Conservation (phyloP, 2,113 vertebrate species). For the Diadophis punctatus region DNA sequence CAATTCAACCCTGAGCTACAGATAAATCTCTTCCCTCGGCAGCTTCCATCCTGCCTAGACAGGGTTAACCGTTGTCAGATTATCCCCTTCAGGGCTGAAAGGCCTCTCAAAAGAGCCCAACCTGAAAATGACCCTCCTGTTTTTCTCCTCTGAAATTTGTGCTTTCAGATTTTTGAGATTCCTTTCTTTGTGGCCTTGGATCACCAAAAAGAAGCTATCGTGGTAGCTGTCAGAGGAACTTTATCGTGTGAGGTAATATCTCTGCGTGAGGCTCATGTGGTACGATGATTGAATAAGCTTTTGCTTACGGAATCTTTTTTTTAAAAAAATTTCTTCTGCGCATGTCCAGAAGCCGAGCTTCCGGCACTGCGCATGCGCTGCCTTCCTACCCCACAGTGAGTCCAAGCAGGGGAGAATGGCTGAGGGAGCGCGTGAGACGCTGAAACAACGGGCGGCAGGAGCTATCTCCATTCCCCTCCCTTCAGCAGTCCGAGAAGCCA, state of each 20-base stretch:
- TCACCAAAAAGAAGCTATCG: conserved; percentile 87
- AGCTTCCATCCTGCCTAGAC: neutral
- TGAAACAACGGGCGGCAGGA: too few relatives aligned
- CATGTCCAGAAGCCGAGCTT: too few relatives aligned
- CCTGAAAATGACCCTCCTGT: too few relatives aligned
- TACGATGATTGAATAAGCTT: neutral
- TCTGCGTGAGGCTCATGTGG: accelerated
- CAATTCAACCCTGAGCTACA: too few relatives aligned
- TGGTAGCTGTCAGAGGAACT: conserved; percentile 93
- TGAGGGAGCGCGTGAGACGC: too few relatives aligned
- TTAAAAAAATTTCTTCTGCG: too few relatives aligned
- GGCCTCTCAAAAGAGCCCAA: neutral
- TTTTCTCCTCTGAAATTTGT: neutral
- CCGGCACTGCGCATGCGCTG: too few relatives aligned
- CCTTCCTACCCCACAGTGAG: too few relatives aligned
- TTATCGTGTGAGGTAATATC: conserved; percentile 86
- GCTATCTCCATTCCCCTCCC: too few relatives aligned
- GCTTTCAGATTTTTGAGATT: conserved; percentile 89
- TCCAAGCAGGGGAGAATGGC: too few relatives aligned
- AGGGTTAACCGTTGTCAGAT: neutral
- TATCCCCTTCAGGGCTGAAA: neutral
- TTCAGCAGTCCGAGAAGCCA: too few relatives aligned
- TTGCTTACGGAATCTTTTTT: neutral
- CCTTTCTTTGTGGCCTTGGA: conserved; percentile 95
- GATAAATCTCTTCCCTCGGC: too few relatives aligned